phyloP scores from a whole-genome alignment of 2,797 vertebrate genomes.

The Lacerta bilineata region DNA sequence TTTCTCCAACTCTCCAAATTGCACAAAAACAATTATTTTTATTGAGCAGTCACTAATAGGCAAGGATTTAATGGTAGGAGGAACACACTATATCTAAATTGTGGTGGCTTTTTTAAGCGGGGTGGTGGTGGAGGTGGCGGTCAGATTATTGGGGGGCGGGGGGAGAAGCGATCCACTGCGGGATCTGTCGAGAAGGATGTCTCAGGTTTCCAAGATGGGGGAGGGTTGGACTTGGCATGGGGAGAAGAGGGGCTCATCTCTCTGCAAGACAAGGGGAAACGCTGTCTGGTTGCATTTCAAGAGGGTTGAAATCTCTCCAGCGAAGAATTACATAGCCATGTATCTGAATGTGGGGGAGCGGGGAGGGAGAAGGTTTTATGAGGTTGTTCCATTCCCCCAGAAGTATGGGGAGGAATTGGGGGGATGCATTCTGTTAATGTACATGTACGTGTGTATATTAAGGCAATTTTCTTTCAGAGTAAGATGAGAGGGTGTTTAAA shows the following conservation, averaged over 20 bases:
- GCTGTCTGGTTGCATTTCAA: not conserved
- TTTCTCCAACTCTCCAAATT: too few relatives aligned
- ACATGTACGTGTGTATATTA: too few relatives aligned
- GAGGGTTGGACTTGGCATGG: not conserved
- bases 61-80: not conserved
- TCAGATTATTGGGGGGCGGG: not conserved
- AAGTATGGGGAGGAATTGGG: too few relatives aligned
- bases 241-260: not conserved
- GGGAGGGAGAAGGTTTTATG: not conserved
- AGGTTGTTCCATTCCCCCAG: not conserved
- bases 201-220: not conserved
- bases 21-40: not conserved
- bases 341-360: too few relatives aligned
- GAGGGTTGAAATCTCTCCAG: not conserved
- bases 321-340: not conserved
- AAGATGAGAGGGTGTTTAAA: not conserved
- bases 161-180: too few relatives aligned
- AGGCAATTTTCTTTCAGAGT: not conserved
- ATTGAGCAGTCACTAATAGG: not conserved
- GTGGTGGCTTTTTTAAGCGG: not conserved
- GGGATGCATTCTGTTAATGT: too few relatives aligned
- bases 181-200: not conserved
- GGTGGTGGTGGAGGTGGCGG: too few relatives aligned
- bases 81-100: not conserved
- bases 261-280: not conserved